Percentiles rank a stretch among this genome's conserved stretches.
Evolutionary conservation across 2,888 invertebrate species (phyloP).

Genomic region (Chymomyza procnemis): DNA sequence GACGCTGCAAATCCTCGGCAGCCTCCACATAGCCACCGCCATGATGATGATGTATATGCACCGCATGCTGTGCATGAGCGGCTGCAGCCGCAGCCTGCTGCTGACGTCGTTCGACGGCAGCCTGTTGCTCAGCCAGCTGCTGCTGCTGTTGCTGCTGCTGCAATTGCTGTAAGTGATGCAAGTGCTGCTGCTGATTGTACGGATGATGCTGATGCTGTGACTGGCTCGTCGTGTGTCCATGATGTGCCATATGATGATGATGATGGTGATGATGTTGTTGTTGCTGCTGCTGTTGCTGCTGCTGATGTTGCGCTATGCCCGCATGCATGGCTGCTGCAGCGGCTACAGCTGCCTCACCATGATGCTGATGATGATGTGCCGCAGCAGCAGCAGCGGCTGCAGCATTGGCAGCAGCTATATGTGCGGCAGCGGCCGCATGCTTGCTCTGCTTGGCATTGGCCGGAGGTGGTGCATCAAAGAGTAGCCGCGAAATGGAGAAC

Average conservation of each 20-base stretch:
- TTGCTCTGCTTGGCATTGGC: conserved; percentile 49
- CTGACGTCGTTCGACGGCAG: conserved; percentile 39
- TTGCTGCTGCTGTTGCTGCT: conserved; percentile 56
- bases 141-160: conserved; percentile 52
- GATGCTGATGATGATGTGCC: conserved; percentile 41
- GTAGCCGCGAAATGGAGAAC: conserved; percentile 77
- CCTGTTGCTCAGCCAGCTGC: conserved; percentile 55
- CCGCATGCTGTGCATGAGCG: conserved; percentile 41
- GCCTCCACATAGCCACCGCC: conserved; percentile 20
- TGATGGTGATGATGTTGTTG: conserved; percentile 36
- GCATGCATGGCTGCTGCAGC: conserved; percentile 46
- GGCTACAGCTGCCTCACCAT: conserved; percentile 42
- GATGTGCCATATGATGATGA: conserved; percentile 25
- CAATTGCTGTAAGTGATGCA: conserved; percentile 60
- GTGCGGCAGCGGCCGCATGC: conserved; percentile 50
- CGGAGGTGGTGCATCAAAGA: conserved; percentile 75
- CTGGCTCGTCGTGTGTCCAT: conserved; percentile 24
- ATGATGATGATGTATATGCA: conserved; percentile 55
- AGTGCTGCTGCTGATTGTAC: conserved; percentile 73
- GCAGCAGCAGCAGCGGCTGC: conserved; percentile 43
- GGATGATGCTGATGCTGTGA: conserved; percentile 69
- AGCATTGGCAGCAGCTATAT: conserved; percentile 53
- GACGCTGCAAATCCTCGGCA: conserved; percentile 32
- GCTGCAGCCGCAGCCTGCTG: conserved; percentile 42
- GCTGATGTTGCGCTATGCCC: conserved; percentile 34